Base-by-base conservation (phyloP, 2,888 invertebrate species). In the Actias luna region DNA sequence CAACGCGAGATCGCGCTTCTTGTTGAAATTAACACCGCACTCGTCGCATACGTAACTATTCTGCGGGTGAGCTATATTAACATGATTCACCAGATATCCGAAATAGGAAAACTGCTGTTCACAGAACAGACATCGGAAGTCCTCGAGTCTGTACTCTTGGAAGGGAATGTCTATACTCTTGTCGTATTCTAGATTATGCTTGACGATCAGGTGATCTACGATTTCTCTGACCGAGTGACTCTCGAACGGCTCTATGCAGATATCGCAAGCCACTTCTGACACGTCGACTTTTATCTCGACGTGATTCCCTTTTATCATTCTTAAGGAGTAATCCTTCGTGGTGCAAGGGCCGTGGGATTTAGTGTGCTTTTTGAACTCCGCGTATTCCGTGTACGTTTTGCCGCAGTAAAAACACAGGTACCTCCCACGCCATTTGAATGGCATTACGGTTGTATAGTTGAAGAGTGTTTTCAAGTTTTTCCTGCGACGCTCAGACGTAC, bases 341-440 rank as follows among this genome's bases (percentile, higher is more conserved):
- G 75, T 76, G 64, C 87, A 86, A 1, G 69, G 67, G 0, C 84
- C 85, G 68, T 92, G 91, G 0, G 84, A 78, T 69, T 79, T 81
- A 0, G 87, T 89, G 62, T 92, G 91, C 42, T 85, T 84, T 76
- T 77, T 84, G 36, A 91, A 83, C n/a, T 85, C 83, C 2, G 66
- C 58, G 63, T 89, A 87, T 46, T 87, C 82, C 0, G 77, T 67
- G 65, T 77, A 81, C 63, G 71, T 79, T 69, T 82, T 76, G 7
- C 84, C 84, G 71, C 91, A 92, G 77, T 88, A 89, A 74, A 88
- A 91, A 69, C 91, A 92, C 8, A 84, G 71, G 64, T 83, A 88
- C 65, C 77, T 81, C 27, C 84, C 85, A n/a, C 85, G 80, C 91
- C 90, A 90, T 80, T 89, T 89, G 76, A 91, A 91, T 33, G 91